Conservation (phyloP, 1,140 invertebrate species). For the Pseudomyrmex flavicornis region DNA sequence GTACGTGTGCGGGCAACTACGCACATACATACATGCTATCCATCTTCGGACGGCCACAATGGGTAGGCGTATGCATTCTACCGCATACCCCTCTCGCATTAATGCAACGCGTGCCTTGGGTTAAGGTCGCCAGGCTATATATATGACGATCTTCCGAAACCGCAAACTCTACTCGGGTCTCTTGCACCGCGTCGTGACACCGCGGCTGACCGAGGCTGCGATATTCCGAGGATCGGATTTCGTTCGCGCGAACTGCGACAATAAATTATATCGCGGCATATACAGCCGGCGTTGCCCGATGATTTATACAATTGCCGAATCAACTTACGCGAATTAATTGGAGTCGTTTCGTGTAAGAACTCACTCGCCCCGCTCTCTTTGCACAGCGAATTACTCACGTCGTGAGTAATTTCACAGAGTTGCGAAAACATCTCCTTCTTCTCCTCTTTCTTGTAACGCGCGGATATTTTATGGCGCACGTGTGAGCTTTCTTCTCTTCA, state of each 20-base stretch:
- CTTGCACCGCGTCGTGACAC: constrained; percentile 29
- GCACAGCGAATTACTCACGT: neutral
- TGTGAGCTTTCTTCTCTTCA: too few relatives aligned
- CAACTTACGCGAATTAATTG: constrained; percentile 47
- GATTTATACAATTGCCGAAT: constrained; percentile 25
- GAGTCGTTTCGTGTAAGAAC: neutral
- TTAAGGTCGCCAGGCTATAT: constrained; percentile 69
- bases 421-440: too few relatives aligned
- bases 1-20: constrained; percentile 42
- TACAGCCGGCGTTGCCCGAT: constrained; percentile 3
- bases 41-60: constrained; percentile 70
- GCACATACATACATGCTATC: constrained; percentile 50
- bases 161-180: constrained; percentile 62
- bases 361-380: neutral
- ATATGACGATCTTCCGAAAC: constrained; percentile 72
- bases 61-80: constrained; percentile 66
- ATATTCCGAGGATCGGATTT: constrained; percentile 30
- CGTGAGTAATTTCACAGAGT: neutral
- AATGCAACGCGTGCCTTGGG: constrained; percentile 76
- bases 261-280: constrained; percentile 41
- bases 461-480: too few relatives aligned
- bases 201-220: constrained; percentile 14
- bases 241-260: constrained; percentile 29
- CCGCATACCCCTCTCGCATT: constrained; percentile 56
- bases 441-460: too few relatives aligned